Evolutionary conservation across 2,888 invertebrate species (phyloP).

Genomic region (Gerosis bhagava): DNA sequence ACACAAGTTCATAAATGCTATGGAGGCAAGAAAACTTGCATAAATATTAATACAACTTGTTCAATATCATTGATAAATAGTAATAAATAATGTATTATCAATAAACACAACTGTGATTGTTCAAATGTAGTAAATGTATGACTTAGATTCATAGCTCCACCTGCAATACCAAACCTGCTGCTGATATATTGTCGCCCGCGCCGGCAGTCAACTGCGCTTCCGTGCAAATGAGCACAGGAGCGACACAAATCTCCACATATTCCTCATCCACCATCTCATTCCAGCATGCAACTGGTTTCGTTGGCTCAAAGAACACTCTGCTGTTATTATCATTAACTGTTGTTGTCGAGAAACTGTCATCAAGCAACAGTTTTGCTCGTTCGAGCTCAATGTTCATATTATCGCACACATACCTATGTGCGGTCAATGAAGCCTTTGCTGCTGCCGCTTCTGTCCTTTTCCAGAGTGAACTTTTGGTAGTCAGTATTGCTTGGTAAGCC

Average conservation of each 20-base stretch:
- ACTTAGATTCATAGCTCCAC: constrained; percentile 68
- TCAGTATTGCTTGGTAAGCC: constrained; percentile 93
- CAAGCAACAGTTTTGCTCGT: constrained; percentile 85
- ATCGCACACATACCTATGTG: constrained; percentile 92
- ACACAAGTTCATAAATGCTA: too few relatives aligned
- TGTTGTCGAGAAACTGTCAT: constrained; percentile 92
- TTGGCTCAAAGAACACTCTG: constrained; percentile 85
- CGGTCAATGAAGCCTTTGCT: constrained; percentile 92
- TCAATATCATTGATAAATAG: too few relatives aligned
- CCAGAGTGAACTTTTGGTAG: constrained; percentile 87
- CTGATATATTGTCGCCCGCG: constrained; percentile 94
- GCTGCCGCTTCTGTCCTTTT: constrained; percentile 90
- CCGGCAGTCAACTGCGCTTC: constrained; percentile 92
- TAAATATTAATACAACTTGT: too few relatives aligned
- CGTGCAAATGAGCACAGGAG: constrained; percentile 92
- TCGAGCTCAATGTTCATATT: constrained; percentile 79
- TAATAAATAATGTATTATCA: constrained; percentile 1
- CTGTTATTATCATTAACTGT: constrained; percentile 72
- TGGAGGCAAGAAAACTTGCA: too few relatives aligned
- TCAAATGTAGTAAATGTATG: constrained; percentile 17
- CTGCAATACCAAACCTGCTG: constrained; percentile 91
- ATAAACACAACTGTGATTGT: constrained; percentile 5
- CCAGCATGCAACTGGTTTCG: constrained; percentile 92
- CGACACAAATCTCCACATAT: constrained; percentile 88
- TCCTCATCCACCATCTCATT: constrained; percentile 81